Percentiles rank a stretch among this genome's conserved stretches.
phyloP scores from a whole-genome alignment of 2,797 vertebrate species.

The Cossypha dichroa region DNA sequence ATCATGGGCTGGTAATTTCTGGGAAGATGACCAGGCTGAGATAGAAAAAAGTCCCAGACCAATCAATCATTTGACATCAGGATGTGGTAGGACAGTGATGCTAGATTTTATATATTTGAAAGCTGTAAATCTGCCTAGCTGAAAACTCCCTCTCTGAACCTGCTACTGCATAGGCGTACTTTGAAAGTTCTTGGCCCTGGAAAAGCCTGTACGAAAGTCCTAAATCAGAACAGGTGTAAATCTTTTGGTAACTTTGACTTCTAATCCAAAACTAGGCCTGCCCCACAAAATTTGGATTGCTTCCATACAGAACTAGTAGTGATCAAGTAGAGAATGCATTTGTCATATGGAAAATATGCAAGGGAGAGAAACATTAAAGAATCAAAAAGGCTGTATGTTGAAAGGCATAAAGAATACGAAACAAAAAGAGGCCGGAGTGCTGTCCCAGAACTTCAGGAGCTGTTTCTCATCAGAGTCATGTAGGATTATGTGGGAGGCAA shows the following conservation, averaged over 20 bases:
- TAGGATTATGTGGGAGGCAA: neutral
- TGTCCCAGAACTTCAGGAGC: neutral
- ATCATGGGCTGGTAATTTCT: neutral
- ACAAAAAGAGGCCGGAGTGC: neutral
- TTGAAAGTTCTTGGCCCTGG: neutral
- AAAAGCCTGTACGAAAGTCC: neutral
- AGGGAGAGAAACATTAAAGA: neutral
- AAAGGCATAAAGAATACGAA: neutral
- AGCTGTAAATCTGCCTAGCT: neutral
- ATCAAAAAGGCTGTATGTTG: neutral
- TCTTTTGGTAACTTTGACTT: conserved; percentile 4
- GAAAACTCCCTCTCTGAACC: neutral
- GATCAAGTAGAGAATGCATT: neutral
- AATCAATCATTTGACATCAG: neutral
- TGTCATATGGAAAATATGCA: neutral
- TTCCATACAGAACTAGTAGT: neutral
- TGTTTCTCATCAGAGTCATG: neutral
- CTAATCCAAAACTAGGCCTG: neutral
- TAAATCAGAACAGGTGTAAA: conserved; percentile 19
- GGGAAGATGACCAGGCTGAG: neutral
- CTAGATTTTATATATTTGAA: neutral
- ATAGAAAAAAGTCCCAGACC: neutral
- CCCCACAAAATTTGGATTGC: neutral
- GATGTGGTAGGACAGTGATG: neutral
- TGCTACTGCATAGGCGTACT: neutral